Evolutionary conservation across 2,888 invertebrate species (phyloP).

Genomic region (Meteorus colon): DNA sequence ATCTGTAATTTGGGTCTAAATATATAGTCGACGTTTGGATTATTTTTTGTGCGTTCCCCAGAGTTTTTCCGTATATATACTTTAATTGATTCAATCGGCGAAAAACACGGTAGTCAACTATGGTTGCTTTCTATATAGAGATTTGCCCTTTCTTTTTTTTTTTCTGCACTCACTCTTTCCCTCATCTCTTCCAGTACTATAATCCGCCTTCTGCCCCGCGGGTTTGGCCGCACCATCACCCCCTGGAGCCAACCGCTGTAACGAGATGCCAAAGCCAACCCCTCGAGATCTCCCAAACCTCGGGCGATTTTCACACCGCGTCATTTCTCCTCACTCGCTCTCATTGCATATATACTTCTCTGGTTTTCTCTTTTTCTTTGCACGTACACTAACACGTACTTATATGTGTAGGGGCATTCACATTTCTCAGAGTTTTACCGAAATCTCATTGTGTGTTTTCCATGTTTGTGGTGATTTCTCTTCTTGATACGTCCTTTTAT

Average conservation of each 20-base stretch:
- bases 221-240: conserved; percentile 54
- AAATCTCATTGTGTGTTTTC: not conserved
- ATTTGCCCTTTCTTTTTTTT: conserved; percentile 51
- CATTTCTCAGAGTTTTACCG: not conserved
- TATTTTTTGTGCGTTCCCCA: conserved; percentile 38
- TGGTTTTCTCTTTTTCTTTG: conserved; percentile 18
- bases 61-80: conserved; percentile 52
- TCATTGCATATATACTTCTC: conserved; percentile 3
- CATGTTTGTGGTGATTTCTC: no score
- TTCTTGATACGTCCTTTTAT: no score
- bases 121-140: conserved; percentile 41
- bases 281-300: conserved; percentile 64
- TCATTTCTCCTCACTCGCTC: conserved; percentile 34
- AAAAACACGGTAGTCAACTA: conserved; percentile 69
- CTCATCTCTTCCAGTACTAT: conserved; percentile 27
- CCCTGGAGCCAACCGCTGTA: conserved; percentile 67
- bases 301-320: conserved; percentile 35
- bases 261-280: conserved; percentile 71
- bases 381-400: not conserved
- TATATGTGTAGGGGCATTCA: conserved; percentile 10
- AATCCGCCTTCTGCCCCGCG: conserved; percentile 40
- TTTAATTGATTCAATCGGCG: conserved; percentile 74
- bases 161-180: conserved; percentile 27
- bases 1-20: not conserved
- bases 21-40: not conserved